Evolutionary conservation across 2,797 vertebrate genomes (phyloP).

Genomic region (Epinephelus coioides): DNA sequence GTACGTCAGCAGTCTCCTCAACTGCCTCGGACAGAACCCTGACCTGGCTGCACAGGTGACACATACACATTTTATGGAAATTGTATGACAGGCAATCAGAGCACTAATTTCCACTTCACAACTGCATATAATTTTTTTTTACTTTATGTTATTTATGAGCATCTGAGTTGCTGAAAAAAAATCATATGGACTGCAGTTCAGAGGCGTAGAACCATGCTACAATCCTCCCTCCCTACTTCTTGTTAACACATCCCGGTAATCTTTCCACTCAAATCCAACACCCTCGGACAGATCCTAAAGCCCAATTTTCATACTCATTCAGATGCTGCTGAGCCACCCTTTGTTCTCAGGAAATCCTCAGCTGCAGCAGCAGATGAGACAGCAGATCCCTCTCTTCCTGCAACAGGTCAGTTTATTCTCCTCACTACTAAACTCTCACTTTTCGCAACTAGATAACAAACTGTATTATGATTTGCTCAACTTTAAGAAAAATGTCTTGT

Average conservation of each 20-base stretch:
- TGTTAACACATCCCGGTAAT: conserved; percentile 26
- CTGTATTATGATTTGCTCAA: neutral
- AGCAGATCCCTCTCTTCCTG: conserved; percentile 91
- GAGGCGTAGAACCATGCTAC: neutral
- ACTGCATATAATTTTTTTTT: neutral
- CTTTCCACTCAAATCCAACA: conserved; percentile 1
- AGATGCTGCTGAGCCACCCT: conserved; percentile 96
- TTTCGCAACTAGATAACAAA: neutral
- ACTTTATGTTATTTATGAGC: neutral
- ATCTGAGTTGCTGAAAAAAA: neutral
- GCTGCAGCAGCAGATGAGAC: conserved; percentile 93
- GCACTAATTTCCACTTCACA: neutral
- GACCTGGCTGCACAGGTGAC: conserved; percentile 90
- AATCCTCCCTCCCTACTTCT: neutral
- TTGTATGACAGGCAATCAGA: neutral
- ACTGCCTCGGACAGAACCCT: conserved; percentile 91
- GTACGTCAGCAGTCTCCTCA: conserved; percentile 91
- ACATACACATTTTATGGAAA: neutral
- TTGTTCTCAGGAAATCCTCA: conserved; percentile 93
- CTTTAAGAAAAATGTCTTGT: neutral
- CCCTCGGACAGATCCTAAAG: neutral
- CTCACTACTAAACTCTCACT: neutral
- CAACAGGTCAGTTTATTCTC: conserved; percentile 87
- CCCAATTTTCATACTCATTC: conserved; percentile 38
- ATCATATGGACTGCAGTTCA: neutral